phyloP scores from a whole-genome alignment of 37 sponge, comb jelly and placozoan species.

The Halisarca cf. caerulea region DNA sequence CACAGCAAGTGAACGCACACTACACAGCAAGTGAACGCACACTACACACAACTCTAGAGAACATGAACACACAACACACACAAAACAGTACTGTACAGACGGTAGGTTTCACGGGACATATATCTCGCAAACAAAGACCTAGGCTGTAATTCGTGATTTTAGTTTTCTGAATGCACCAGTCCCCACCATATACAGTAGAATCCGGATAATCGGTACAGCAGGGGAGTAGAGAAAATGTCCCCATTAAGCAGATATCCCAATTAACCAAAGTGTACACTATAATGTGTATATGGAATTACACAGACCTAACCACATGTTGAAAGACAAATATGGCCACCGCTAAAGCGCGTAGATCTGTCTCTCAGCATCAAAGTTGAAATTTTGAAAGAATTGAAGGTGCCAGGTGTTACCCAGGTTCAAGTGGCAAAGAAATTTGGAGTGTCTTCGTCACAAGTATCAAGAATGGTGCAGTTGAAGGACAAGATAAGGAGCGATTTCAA shows the following conservation, averaged over 20 bases:
- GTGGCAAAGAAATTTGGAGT: background rate
- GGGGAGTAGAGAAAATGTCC: background rate
- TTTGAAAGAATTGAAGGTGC: background rate
- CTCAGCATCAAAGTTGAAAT: background rate
- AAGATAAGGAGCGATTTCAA: background rate
- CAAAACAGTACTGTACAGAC: too few species aligned
- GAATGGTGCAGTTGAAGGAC: background rate
- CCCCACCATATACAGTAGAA: background rate
- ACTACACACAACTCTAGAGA: too few species aligned
- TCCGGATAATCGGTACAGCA: background rate
- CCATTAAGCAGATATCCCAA: background rate
- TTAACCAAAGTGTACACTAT: background rate
- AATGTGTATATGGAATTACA: background rate
- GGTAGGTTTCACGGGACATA: too few species aligned
- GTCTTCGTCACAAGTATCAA: conserved; percentile 2
- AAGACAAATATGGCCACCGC: too few species aligned
- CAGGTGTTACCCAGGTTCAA: background rate
- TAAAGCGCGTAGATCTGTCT: background rate
- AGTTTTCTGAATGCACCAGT: too few species aligned
- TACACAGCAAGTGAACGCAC: too few species aligned
- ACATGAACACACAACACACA: too few species aligned
- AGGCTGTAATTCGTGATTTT: too few species aligned
- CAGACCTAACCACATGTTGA: background rate
- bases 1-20: too few species aligned
- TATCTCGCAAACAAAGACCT: too few species aligned